Evolutionary conservation across 2,113 vertebrate genomes (phyloP), one percentile per base, ranked within the genome.

Genomic region (Corythaixoides concolor): DNA sequence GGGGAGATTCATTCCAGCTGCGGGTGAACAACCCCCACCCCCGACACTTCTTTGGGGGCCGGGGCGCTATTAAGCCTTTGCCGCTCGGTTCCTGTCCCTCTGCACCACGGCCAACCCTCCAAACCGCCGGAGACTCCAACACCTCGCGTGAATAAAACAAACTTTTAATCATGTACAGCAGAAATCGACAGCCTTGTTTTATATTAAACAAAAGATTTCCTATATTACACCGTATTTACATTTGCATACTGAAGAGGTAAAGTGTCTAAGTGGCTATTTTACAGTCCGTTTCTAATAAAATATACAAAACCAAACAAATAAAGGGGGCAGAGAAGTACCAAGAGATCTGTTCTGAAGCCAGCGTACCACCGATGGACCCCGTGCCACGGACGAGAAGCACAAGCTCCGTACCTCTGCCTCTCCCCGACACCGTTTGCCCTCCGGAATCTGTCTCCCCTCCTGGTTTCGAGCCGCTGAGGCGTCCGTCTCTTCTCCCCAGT

Each of bases 231-330:
- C 32, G 22, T 98, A 98, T 98, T 98, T 98, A 98, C 98, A 98
- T 91, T 98, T 98, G 98, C 98, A 98, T 98, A 98, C 98, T 98
- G 98, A 98, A 98, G 98, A 98, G 98, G 98, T 98, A 98, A 98
- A 98, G 98, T 98, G 98, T 98, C 98, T 98, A 98, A 98, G 98
- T 98, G 98, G 97, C 98, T 98, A 98, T 98, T 98, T 98, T 98
- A 98, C 98, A 98, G 97, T 98, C 97, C 98, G 87, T 95, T 98
- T 97, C 98, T 98, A 98, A 97, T 96, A 95, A 98, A 98, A 98
- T 97, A 97, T 98, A 98, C 97, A 98, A 98, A 98, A 95, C 97
- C 97, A 98, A 98, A 97, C 96, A 97, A 97, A 97, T 88, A 96
- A 94, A 94, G 94, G 88, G 95, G 90, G 87, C 69, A 91, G 90